Base-by-base conservation (phyloP, 1,140 invertebrate species). In the Drosophila sp. region DNA sequence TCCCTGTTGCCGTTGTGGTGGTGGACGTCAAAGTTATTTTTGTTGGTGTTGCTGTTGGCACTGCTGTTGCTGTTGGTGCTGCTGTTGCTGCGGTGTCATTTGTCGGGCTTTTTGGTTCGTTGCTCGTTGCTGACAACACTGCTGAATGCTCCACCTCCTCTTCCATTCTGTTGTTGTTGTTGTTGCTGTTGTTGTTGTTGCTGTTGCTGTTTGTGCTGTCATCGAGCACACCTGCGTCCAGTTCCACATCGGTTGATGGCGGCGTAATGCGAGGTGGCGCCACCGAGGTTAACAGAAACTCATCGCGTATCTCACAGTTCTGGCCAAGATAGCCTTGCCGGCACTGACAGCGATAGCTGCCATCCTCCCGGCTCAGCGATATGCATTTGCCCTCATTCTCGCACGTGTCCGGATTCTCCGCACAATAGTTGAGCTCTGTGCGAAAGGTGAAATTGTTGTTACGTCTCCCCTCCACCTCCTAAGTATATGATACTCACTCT, bases 361-460 rank as follows among this genome's bases (percentile, higher is more conserved):
- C 96, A 65, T 96, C 95, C 65, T 95, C 95, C 70, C 94, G 94
- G 54, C 95, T 96, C 91, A 96, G 92, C 47, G 96, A 96, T 32
- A 96, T 93, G 82, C 96, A 98, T 80, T 96, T 96, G 1, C 95
- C 95, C 7, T 96, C 96, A 82, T 97, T 97, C 83, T 96, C 94
- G 90, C 95, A 97, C 32, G 93, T 93, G 58, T 93, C 93, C 1
- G 94, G 93, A 85, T 97, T 94, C 47, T 95, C 94, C 60, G 95
- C 94, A 92, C 96, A 97, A 90, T 95, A 96, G 65, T 95, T 96
- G 27, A 97, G 92, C 83, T 95, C 96, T 96, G 91, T 35, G 93
- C 4, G 0, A 58, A 1, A 54, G 11, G 5, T n/a, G 17, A 27
- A 32, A 29, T 17, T 40, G 7, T 10, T 33, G 35, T 3, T 3